These are phyloP conservation scores for Himantopus leucocephalus DNA, from an alignment of 2,113 vertebrate species.

Conservation along the genomic window DNA sequence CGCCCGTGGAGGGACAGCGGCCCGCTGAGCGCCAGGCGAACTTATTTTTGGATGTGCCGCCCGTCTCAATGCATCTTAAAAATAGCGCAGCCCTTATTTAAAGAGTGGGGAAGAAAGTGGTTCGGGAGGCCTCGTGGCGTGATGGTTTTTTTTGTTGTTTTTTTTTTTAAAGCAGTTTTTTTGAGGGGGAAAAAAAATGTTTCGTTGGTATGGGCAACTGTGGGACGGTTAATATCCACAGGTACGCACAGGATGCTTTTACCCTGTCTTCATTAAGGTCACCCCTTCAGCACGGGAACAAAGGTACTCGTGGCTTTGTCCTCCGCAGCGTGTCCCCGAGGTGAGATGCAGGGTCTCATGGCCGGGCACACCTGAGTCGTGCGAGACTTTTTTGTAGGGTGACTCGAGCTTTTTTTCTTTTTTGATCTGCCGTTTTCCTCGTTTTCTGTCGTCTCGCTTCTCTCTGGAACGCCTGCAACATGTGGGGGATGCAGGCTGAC, in stretches of 20 bases:
- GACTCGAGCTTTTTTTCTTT: not conserved
- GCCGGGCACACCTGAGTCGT: not conserved
- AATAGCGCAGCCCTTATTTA: slow-evolving; percentile 32
- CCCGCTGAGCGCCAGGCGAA: not conserved
- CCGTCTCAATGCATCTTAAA: slow-evolving; percentile 17
- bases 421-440: not conserved
- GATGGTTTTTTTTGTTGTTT: not conserved
- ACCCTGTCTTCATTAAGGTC: not conserved
- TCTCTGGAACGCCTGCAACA: not conserved
- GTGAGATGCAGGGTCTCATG: not conserved
- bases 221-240: not conserved
- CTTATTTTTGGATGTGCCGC: slow-evolving; percentile 57
- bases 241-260: not conserved
- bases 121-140: not conserved
- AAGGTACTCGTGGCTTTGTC: not conserved
- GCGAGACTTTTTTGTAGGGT: not conserved
- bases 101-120: slow-evolving; percentile 14
- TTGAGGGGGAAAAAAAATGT: not conserved
- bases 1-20: not conserved
- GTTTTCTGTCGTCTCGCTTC: not conserved
- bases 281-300: not conserved
- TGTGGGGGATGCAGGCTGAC: not conserved
- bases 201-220: not conserved
- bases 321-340: not conserved
- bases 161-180: not conserved